Evolutionary conservation across 35 echinoderm and acorn worm genomes (phyloP).

Genomic region (Anneissia japonica): DNA sequence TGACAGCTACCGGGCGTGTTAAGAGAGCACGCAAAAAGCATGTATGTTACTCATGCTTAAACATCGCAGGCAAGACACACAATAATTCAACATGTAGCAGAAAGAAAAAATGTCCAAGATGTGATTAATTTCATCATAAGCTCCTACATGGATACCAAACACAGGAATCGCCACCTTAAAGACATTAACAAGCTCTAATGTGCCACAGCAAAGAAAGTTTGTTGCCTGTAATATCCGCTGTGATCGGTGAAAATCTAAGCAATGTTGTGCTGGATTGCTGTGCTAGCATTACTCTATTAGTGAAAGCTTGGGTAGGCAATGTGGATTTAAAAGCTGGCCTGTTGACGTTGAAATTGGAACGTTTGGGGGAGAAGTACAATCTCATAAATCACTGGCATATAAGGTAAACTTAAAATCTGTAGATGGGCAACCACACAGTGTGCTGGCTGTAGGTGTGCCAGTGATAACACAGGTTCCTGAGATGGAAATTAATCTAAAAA

Average conservation of each 20-base stretch:
- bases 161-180: not conserved
- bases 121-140: slow-evolving; percentile 11
- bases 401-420: no score
- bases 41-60: slow-evolving; percentile 59
- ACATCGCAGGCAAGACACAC: slow-evolving; percentile 43
- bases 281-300: slow-evolving; percentile 36
- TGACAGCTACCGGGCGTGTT: not conserved
- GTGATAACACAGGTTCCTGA: no score
- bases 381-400: no score
- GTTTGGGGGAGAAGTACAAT: no score
- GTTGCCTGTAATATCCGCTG: not conserved
- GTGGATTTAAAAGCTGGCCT: slow-evolving; percentile 30
- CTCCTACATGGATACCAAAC: slow-evolving; percentile 22
- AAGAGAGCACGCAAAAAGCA: slow-evolving; percentile 32
- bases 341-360: no score
- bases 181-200: not conserved
- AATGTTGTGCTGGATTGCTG: slow-evolving; percentile 41
- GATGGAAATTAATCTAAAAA: no score
- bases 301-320: slow-evolving; percentile 29
- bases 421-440: no score
- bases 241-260: slow-evolving; percentile 6
- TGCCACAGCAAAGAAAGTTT: no score
- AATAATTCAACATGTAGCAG: slow-evolving; percentile 29
- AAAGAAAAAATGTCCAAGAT: slow-evolving; percentile 8
- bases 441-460: no score